A percentile compares a stretch with the other conserved stretches of the same genome.
These are phyloP conservation scores for Ariolimax columbianus DNA, from an alignment of 2,888 invertebrate genomes.

Conservation along the genomic window DNA sequence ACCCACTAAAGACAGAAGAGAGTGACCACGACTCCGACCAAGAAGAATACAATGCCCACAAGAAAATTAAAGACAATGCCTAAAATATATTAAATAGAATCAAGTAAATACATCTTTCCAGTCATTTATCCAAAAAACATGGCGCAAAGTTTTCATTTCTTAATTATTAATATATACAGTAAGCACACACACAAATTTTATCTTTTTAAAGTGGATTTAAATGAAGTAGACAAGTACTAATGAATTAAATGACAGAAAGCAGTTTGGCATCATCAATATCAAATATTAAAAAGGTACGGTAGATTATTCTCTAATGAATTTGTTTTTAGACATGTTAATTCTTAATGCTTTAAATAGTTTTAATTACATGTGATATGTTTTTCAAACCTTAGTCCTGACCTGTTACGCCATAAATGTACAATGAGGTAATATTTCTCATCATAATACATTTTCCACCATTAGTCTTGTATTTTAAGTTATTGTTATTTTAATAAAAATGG, in stretches of 20 bases:
- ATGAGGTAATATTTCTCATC: background rate
- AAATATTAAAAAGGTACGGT: too few species aligned
- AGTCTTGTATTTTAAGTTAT: background rate
- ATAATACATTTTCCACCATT: background rate
- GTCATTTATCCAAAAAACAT: background rate
- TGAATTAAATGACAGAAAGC: too few species aligned
- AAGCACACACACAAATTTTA: too few species aligned
- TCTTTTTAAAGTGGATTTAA: too few species aligned
- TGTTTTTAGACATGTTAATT: too few species aligned
- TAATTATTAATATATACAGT: too few species aligned
- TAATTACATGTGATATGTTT: too few species aligned
- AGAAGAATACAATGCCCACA: slow-evolving; percentile 72
- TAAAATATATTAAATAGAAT: background rate
- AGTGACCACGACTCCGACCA: slow-evolving; percentile 76
- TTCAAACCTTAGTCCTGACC: too few species aligned
- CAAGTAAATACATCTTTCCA: background rate
- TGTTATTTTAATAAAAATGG: background rate
- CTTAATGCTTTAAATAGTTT: too few species aligned
- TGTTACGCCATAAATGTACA: background rate
- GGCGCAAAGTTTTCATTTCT: background rate
- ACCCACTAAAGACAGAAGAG: slow-evolving; percentile 75
- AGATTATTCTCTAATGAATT: too few species aligned
- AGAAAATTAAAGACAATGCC: slow-evolving; percentile 44
- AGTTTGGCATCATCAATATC: too few species aligned
- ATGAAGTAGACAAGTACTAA: too few species aligned